Evolutionary conservation across 2,888 invertebrate genomes (phyloP), one percentile per base, ranked within the genome.

Genomic region (Heliconius hortense): DNA sequence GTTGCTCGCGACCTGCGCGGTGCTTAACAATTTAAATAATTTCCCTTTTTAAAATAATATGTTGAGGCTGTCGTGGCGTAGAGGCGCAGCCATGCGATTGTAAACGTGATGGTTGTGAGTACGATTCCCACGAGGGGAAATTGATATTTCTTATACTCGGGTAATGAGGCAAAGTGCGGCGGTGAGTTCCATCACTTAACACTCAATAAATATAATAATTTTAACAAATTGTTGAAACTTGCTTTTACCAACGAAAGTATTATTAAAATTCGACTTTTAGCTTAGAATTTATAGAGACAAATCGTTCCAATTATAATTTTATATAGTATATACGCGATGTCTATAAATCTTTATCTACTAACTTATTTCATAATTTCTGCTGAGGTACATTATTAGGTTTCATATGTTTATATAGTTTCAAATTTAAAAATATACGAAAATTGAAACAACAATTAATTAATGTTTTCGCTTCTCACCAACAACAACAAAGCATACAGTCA

Each of bases 381-480:
- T 31, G 31, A 31, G 1, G 7, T 31, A 15, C 15, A 60, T 28
- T 31, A 2, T 28, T 15, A 28, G 26, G 18, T 28, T 18, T 18
- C 15, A 13, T n/a, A 4, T 28, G 7, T 35, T 39, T 66, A 24
- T 66, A 24, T 24, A 39, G 39, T 66, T 43, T 24, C n/a, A 31
- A 31, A 28, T 39, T 43, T 24, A 13, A n/a, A n/a, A 35, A 56
- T 31, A 8, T 56, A 56, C 1, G 31, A 67, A 60, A 64, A 72
- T 68, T 74, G 64, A 60, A 76, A 48, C 67, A 48, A 39, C 26
- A 64, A 59, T 66, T 53, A 77, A 69, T 77, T 72, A 75, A 70
- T 67, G 64, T 73, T 72, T 72, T 76, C 77, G 77, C 74, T 43
- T 66, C 53, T 59, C 59, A 43, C 76, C 59, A 28, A 28, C 28